phyloP scores from a whole-genome alignment of 2,113 vertebrate genomes.

The Phrynosoma platyrhinos region DNA sequence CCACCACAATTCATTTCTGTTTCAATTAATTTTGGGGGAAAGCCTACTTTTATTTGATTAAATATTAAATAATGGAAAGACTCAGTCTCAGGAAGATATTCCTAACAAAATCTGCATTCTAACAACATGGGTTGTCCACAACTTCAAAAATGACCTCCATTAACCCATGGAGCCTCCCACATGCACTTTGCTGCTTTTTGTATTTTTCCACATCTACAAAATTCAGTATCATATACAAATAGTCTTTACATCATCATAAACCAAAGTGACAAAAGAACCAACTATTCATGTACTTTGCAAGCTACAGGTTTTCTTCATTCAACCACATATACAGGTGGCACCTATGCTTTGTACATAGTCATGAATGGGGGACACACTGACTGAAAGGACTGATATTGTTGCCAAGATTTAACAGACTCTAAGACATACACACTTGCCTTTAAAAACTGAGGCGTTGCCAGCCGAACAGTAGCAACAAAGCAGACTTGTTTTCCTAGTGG shows the following conservation, averaged over 20 bases:
- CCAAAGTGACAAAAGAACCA: neutral
- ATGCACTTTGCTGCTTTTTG: neutral
- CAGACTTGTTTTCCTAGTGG: constrained; percentile 78
- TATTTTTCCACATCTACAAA: neutral
- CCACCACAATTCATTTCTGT: neutral
- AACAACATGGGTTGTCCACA: neutral
- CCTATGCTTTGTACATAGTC: neutral
- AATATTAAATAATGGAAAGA: neutral
- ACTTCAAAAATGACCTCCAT: constrained; percentile 13
- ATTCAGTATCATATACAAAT: neutral
- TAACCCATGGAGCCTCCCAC: neutral
- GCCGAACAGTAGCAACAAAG: constrained; percentile 84
- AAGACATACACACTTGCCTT: constrained; percentile 73
- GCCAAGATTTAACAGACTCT: neutral
- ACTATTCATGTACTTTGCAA: neutral
- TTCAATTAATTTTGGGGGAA: neutral
- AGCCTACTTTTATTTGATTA: neutral
- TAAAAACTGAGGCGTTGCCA: constrained; percentile 84
- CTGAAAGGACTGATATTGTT: constrained; percentile 1
- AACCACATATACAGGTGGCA: neutral
- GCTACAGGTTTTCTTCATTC: neutral
- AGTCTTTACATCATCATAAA: neutral
- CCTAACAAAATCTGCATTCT: neutral
- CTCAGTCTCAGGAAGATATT: neutral
- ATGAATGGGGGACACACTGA: accelerated